Evolutionary conservation across 2,888 invertebrate genomes (phyloP).

Genomic region (Idaea biselata): DNA sequence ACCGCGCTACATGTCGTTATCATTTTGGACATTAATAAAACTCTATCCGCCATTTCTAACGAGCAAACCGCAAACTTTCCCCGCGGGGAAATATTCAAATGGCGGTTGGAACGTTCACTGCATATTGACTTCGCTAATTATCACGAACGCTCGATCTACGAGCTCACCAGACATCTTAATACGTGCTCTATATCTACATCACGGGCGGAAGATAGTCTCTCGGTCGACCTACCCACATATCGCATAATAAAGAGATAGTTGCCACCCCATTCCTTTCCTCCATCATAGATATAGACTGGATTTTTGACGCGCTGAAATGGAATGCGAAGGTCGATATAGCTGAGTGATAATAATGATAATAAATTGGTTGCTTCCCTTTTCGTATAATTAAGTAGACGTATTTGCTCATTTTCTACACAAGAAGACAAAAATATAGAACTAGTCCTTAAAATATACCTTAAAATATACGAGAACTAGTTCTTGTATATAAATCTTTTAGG

Average conservation of each 20-base stretch:
- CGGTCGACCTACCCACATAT: slow-evolving; percentile 19
- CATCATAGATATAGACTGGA: slow-evolving; percentile 19
- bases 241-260: slow-evolving; percentile 23
- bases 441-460: neutral
- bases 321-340: slow-evolving; percentile 18
- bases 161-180: slow-evolving; percentile 19
- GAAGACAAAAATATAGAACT: neutral
- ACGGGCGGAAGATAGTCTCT: slow-evolving; percentile 9
- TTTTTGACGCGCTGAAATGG: slow-evolving; percentile 21
- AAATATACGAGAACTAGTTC: neutral
- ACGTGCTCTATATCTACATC: slow-evolving; percentile 21
- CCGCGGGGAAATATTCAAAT: slow-evolving; percentile 59
- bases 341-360: slow-evolving; percentile 11
- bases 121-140: slow-evolving; percentile 60
- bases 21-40: slow-evolving; percentile 71
- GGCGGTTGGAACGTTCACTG: slow-evolving; percentile 39
- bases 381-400: neutral
- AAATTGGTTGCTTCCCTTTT: slow-evolving; percentile 4
- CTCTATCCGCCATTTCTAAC: slow-evolving; percentile 55
- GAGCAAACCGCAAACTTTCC: slow-evolving; percentile 52
- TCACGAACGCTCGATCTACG: slow-evolving; percentile 23
- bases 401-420: neutral
- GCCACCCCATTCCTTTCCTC: slow-evolving; percentile 20
- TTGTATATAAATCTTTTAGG: neutral
- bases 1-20: slow-evolving; percentile 61